Conservation (phyloP, 2,797 vertebrate genomes). For the Austrolebias charrua region DNA sequence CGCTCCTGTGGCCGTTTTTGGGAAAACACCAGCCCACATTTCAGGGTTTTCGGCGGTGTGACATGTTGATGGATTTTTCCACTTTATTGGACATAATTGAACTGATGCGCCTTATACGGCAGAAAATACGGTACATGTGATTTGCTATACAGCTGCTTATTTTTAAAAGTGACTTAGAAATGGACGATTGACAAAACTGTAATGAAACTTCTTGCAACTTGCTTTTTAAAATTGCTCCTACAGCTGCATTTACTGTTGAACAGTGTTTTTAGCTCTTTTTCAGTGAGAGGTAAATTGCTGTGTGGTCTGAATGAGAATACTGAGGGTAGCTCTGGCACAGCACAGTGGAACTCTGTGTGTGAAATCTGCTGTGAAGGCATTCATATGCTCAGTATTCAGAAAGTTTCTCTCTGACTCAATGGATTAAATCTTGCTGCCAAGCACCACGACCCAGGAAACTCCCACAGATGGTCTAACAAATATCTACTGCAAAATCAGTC, state of each 20-base stretch:
- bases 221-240: conserved; percentile 11
- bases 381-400: conserved; percentile 71
- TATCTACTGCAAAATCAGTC: conserved; percentile 33
- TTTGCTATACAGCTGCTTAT: neutral
- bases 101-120: too few relatives aligned
- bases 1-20: too few relatives aligned
- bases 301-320: conserved; percentile 66
- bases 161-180: neutral
- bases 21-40: too few relatives aligned
- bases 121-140: too few relatives aligned
- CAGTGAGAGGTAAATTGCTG: conserved; percentile 45
- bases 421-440: conserved; percentile 53
- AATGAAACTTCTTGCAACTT: conserved; percentile 10
- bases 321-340: conserved; percentile 39
- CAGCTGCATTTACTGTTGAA: conserved; percentile 11
- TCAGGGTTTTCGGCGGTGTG: too few relatives aligned
- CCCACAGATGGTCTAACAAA: conserved; percentile 47
- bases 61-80: too few relatives aligned
- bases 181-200: neutral
- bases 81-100: too few relatives aligned
- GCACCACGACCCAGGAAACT: conserved; percentile 52
- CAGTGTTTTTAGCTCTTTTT: conserved; percentile 44
- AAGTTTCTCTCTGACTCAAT: conserved; percentile 55
- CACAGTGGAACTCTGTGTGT: conserved; percentile 70
- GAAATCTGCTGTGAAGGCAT: conserved; percentile 55